Evolutionary conservation across 2,888 invertebrate species (phyloP).

Genomic region (Brachyopa scutellaris): DNA sequence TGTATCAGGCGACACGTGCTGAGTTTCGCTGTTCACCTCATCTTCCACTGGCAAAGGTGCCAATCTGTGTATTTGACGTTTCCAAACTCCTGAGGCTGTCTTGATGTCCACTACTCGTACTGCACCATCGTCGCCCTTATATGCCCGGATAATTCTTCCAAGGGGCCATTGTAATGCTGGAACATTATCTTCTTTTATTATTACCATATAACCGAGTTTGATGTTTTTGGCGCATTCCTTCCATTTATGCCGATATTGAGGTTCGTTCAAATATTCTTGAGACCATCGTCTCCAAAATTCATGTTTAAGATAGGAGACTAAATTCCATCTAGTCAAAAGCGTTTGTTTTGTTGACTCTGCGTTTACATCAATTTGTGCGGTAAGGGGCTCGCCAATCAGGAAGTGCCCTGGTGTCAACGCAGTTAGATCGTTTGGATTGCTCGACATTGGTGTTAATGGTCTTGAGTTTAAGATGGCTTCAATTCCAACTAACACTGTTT

Average conservation of each 20-base stretch:
- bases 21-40: background rate
- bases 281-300: conserved; percentile 38
- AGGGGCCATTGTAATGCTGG: background rate
- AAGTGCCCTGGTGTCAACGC: conserved; percentile 68
- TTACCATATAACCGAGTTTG: conserved; percentile 12
- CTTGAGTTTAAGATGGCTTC: conserved; percentile 76
- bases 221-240: conserved; percentile 14
- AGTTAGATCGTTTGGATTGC: conserved; percentile 68
- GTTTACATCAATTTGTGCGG: conserved; percentile 10
- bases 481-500: conserved; percentile 72
- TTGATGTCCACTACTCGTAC: conserved; percentile 35
- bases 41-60: conserved; percentile 25
- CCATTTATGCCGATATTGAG: conserved; percentile 26
- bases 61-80: conserved; percentile 26
- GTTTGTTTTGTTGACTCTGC: background rate
- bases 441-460: conserved; percentile 74
- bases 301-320: conserved; percentile 1
- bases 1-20: too few relatives aligned
- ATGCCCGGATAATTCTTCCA: conserved; percentile 14
- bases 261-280: conserved; percentile 26
- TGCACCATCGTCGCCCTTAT: conserved; percentile 28
- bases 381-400: conserved; percentile 48
- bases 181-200: conserved; percentile 34
- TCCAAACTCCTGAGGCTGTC: conserved; percentile 14
- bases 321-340: background rate